Conservation (phyloP, 2,888 invertebrate species). For the Caenorhabditis plicata region DNA sequence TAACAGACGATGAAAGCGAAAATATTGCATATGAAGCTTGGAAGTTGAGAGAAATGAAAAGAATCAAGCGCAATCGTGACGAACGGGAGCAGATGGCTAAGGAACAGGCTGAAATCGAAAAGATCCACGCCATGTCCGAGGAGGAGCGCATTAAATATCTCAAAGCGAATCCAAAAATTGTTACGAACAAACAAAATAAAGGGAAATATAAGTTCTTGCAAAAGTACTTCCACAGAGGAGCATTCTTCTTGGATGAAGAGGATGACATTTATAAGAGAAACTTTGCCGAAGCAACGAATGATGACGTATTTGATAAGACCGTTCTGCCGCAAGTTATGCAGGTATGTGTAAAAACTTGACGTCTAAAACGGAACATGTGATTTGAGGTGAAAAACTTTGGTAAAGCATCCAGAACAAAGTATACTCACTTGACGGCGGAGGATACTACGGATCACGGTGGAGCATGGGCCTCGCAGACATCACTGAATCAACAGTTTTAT, state of each 20-base stretch:
- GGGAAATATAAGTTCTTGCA: constrained; percentile 99
- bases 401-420: constrained; percentile 94
- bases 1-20: constrained; percentile 65
- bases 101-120: constrained; percentile 73
- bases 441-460: constrained; percentile 86
- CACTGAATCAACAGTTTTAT: constrained; percentile 83
- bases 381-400: constrained; percentile 92
- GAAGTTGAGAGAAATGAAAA: constrained; percentile 92
- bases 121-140: constrained; percentile 88
- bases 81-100: constrained; percentile 47
- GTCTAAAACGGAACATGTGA: neutral
- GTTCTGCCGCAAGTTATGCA: constrained; percentile 99
- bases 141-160: constrained; percentile 89
- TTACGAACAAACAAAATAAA: constrained; percentile 91
- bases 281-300: constrained; percentile 90
- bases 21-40: constrained; percentile 74
- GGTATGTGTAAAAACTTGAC: constrained; percentile 66
- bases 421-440: constrained; percentile 97
- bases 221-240: constrained; percentile 98
- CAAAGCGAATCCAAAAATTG: constrained; percentile 83
- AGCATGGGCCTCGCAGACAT: constrained; percentile 90
- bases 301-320: constrained; percentile 98
- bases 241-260: constrained; percentile 81
- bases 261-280: constrained; percentile 72
- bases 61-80: constrained; percentile 82